A percentile compares a stretch with the other conserved stretches of the same genome.
Conservation (phyloP, 1,140 invertebrate species). For the Lordiphosa collinella region DNA sequence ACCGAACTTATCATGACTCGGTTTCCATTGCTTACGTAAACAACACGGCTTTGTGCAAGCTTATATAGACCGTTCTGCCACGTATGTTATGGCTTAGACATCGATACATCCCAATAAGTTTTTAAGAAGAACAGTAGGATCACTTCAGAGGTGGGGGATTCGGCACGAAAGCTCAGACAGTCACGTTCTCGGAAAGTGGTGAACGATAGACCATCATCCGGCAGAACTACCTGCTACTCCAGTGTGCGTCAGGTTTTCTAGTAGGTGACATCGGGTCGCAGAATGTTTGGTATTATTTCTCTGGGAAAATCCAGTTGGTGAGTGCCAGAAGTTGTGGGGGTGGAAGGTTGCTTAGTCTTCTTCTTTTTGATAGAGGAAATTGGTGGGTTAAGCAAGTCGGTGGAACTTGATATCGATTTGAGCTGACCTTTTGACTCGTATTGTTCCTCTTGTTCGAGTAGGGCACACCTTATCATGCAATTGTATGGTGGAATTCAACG, state of each 20-base stretch:
- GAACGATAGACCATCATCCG: neutral
- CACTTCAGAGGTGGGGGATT: neutral
- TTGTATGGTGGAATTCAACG: neutral
- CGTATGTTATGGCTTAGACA: constrained; percentile 1
- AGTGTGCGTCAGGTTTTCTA: no score
- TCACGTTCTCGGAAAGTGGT: neutral
- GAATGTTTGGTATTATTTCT: no score
- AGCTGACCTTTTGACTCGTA: neutral
- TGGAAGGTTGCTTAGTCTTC: no score
- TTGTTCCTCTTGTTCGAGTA: neutral
- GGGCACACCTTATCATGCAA: neutral
- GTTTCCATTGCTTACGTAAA: constrained; percentile 24
- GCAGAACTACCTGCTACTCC: neutral
- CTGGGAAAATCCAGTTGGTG: no score
- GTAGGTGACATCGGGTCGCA: no score
- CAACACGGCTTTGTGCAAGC: constrained; percentile 18
- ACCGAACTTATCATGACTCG: constrained; percentile 26
- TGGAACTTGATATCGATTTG: neutral
- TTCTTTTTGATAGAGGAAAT: no score
- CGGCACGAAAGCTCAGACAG: neutral
- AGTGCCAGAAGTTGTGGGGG: no score
- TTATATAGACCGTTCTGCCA: constrained; percentile 40
- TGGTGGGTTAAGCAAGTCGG: no score
- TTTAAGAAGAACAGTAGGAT: constrained; percentile 23
- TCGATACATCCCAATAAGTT: neutral